phyloP scores from a whole-genome alignment of 2,888 invertebrate genomes.

The Stictocephala bisonia region DNA sequence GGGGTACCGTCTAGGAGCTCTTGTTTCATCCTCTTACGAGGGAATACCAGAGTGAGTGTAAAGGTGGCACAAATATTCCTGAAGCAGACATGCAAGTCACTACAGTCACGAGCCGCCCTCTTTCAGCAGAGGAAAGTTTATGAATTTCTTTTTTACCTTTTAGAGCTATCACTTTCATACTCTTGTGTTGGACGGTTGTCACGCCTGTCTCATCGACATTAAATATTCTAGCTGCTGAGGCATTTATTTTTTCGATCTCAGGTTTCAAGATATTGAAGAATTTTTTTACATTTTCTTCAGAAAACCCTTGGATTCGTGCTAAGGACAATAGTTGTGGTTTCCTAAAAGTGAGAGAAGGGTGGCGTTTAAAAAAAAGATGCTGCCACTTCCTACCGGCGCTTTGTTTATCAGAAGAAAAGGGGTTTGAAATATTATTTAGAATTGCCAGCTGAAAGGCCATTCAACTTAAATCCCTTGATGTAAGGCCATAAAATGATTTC shows the following conservation, averaged over 20 bases:
- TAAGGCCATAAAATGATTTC: not conserved
- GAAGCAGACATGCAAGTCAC: too few relatives aligned
- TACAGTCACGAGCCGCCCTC: too few relatives aligned
- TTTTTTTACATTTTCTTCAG: not conserved
- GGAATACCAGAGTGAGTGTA: too few relatives aligned
- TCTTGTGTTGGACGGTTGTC: too few relatives aligned
- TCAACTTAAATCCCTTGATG: not conserved
- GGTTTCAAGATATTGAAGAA: not conserved
- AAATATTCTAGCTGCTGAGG: not conserved
- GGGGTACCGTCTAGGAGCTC: too few relatives aligned
- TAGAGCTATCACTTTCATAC: too few relatives aligned
- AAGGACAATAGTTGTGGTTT: not conserved
- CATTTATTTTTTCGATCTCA: not conserved
- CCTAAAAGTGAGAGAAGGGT: not conserved
- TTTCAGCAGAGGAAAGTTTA: too few relatives aligned
- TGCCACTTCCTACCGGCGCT: not conserved
- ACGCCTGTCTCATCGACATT: too few relatives aligned
- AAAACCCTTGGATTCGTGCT: not conserved
- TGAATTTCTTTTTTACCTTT: too few relatives aligned
- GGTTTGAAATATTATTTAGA: not conserved
- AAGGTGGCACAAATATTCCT: too few relatives aligned
- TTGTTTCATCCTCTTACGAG: too few relatives aligned
- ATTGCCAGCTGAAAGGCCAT: not conserved
- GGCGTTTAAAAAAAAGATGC: not conserved
- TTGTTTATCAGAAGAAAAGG: not conserved